A percentile compares a stretch with the other conserved stretches of the same genome.
These are phyloP conservation scores for Drosophila pruinosa DNA, from an alignment of 1,140 invertebrate species.

Conservation along the genomic window DNA sequence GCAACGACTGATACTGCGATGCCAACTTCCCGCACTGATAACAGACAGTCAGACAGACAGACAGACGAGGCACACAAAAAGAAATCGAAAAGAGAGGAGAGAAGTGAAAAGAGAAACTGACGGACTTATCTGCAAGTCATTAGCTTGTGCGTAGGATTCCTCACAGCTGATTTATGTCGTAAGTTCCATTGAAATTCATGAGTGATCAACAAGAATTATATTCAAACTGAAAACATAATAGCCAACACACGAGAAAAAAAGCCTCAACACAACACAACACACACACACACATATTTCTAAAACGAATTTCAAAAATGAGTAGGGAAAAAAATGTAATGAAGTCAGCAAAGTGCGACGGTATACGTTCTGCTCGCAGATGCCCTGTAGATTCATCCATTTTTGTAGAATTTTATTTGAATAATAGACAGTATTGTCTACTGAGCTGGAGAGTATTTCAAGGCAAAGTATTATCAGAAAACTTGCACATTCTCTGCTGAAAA, in stretches of 20 bases:
- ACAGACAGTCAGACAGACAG: neutral
- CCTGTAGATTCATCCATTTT: neutral
- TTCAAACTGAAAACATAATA: conserved; percentile 44
- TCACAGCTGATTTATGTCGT: conserved; percentile 48
- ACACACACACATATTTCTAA: neutral
- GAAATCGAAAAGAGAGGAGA: neutral
- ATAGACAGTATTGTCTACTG: no score
- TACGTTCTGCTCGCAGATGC: neutral
- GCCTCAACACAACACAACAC: no score
- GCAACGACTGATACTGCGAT: conserved; percentile 25
- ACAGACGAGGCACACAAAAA: neutral
- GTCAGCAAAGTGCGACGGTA: neutral
- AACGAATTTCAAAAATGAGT: conserved; percentile 24
- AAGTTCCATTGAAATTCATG: conserved; percentile 44
- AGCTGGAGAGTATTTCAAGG: no score
- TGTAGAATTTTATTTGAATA: no score
- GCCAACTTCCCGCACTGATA: no score
- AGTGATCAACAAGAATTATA: conserved; percentile 51
- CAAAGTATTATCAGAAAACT: no score
- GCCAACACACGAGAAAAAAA: conserved; percentile 21
- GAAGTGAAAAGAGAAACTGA: neutral
- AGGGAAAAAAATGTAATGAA: conserved; percentile 6
- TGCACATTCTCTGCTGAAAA: no score
- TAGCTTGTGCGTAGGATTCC: conserved; percentile 38
- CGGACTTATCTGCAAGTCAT: conserved; percentile 31